Evolutionary conservation across 2,888 invertebrate species (phyloP).

Genomic region (Stratiomys singularior): DNA sequence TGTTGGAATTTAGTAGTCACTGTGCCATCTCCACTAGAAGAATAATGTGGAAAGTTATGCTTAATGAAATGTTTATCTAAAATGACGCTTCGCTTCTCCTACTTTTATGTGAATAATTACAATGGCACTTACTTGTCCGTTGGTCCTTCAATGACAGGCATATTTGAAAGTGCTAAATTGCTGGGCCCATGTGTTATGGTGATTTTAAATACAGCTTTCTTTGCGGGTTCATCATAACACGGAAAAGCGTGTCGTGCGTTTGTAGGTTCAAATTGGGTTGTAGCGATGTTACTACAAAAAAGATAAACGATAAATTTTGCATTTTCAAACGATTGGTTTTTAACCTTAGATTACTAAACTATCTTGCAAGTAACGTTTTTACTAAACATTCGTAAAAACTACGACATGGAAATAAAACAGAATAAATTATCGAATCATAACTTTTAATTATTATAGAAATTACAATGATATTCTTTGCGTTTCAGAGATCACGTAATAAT

Average conservation of each 20-base stretch:
- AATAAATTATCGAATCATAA: too few relatives aligned
- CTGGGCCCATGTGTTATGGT: conserved; percentile 58
- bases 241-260: conserved; percentile 77
- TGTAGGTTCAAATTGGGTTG: conserved; percentile 76
- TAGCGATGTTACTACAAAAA: conserved; percentile 65
- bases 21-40: conserved; percentile 56
- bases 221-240: conserved; percentile 75
- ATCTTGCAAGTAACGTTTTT: too few relatives aligned
- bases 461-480: too few relatives aligned
- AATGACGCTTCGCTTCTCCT: too few relatives aligned
- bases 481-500: too few relatives aligned
- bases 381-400: too few relatives aligned
- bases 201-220: conserved; percentile 73
- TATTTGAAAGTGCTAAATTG: conserved; percentile 62
- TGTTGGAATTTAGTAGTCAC: conserved; percentile 66
- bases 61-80: too few relatives aligned
- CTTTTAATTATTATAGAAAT: too few relatives aligned
- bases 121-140: conserved; percentile 37
- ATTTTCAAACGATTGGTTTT: too few relatives aligned
- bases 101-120: too few relatives aligned
- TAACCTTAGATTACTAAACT: too few relatives aligned
- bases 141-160: conserved; percentile 65
- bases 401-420: too few relatives aligned
- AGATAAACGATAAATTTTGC: neutral
- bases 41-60: neutral